Evolutionary conservation across 2,888 invertebrate genomes (phyloP).

Genomic region (Eupithecia vulgata): DNA sequence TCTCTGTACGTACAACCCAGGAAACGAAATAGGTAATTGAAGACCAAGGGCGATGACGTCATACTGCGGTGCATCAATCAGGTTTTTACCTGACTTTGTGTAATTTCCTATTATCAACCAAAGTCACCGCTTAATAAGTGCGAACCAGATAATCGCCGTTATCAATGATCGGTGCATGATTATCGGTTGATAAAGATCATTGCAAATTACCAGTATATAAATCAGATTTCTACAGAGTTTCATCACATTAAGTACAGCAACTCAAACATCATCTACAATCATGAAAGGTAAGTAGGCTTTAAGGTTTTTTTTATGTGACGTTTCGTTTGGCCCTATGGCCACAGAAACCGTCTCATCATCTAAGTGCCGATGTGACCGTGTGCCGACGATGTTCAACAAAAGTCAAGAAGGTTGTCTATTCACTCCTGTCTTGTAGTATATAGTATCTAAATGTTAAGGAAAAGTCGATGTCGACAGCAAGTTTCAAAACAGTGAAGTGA

Average conservation of each 20-base stretch:
- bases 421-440: not conserved
- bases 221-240: not conserved
- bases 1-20: too few relatives aligned
- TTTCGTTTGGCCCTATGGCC: not conserved
- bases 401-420: not conserved
- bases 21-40: not conserved
- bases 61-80: conserved; percentile 3
- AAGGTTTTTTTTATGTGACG: not conserved
- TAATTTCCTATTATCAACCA: not conserved
- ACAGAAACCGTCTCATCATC: not conserved
- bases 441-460: not conserved
- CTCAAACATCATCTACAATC: conserved; percentile 1
- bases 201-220: conserved; percentile 6
- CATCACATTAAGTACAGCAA: not conserved
- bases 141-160: not conserved
- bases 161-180: conserved; percentile 14
- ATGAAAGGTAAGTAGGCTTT: conserved; percentile 37
- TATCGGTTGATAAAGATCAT: conserved; percentile 38
- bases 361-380: too few relatives aligned
- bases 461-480: not conserved
- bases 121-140: conserved; percentile 5
- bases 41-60: conserved; percentile 1
- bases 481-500: too few relatives aligned
- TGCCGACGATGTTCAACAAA: not conserved
- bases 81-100: not conserved